A percentile compares a stretch with the other conserved stretches of the same genome.
These are phyloP conservation scores for Achroia grisella DNA, from an alignment of 1,140 invertebrate species.

Conservation along the genomic window DNA sequence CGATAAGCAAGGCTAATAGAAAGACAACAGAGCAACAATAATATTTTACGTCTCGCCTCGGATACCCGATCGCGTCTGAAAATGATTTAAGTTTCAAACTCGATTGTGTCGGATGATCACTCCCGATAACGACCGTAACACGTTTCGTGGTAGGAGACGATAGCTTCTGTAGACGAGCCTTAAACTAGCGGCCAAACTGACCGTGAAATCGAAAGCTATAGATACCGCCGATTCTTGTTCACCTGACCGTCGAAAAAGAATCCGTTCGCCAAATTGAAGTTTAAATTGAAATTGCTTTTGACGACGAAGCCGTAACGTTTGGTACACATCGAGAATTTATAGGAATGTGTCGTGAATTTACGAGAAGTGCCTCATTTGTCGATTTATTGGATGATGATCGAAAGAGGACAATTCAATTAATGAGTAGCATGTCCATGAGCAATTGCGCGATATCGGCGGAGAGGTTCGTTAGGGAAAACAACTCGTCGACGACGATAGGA, in stretches of 20 bases:
- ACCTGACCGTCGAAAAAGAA: not conserved
- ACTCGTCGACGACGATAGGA: too few species aligned
- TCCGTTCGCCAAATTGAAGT: conserved; percentile 5
- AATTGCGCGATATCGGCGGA: not conserved
- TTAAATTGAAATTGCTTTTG: conserved; percentile 7
- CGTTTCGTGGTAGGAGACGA: not conserved
- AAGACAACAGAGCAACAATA: conserved; percentile 48
- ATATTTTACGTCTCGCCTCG: conserved; percentile 13
- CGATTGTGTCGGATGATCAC: conserved; percentile 22
- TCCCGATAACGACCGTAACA: conserved; percentile 10
- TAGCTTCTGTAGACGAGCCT: conserved; percentile 1
- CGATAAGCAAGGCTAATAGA: conserved; percentile 32
- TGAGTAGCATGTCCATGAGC: not conserved
- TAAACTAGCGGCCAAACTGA: conserved; percentile 24
- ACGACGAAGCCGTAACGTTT: not conserved
- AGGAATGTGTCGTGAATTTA: too few species aligned
- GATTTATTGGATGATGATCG: not conserved
- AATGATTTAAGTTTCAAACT: conserved; percentile 44
- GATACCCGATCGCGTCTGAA: conserved; percentile 24
- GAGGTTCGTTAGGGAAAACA: too few species aligned
- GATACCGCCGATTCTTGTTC: not conserved
- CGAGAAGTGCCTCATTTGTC: too few species aligned
- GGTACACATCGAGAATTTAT: not conserved
- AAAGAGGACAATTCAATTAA: conserved; percentile 15
- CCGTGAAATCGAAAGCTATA: conserved; percentile 21